A percentile compares a stretch with the other conserved stretches of the same genome.
Conservation (phyloP, 2,797 vertebrate species). For the Cuniculus paca region DNA sequence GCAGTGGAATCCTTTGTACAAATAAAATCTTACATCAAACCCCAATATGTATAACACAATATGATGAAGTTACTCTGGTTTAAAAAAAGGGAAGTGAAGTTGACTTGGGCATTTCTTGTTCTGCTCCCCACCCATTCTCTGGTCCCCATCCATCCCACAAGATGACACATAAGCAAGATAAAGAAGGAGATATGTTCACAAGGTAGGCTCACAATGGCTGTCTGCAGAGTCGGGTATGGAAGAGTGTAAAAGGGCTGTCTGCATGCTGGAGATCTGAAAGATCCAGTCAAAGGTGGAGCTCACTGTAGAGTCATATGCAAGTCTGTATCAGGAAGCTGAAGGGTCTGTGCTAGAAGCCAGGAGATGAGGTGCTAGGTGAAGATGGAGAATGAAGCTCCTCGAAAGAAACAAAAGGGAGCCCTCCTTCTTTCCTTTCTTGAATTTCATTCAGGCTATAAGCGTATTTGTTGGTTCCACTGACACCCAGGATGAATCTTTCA, state of each 20-base stretch:
- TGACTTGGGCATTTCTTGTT: neutral
- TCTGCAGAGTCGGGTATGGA: neutral
- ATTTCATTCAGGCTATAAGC: neutral
- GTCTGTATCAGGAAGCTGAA: neutral
- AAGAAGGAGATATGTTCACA: neutral
- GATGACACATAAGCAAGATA: neutral
- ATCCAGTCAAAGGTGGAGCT: neutral
- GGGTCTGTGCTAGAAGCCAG: neutral
- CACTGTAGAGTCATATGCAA: neutral
- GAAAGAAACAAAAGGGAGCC: neutral
- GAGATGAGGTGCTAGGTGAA: neutral
- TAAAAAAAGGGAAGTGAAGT: neutral
- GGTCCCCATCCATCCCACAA: neutral
- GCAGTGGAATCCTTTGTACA: neutral
- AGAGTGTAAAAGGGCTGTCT: neutral
- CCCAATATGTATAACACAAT: neutral
- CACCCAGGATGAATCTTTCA: neutral
- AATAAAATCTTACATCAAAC: neutral
- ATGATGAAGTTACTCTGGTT: neutral
- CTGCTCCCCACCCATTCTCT: rapidly evolving
- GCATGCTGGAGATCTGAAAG: neutral
- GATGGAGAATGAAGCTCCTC: no score
- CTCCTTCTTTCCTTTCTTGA: neutral
- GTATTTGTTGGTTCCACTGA: neutral
- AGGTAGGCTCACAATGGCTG: neutral